phyloP scores from a whole-genome alignment of 2,113 vertebrate species.

The Sylvietta virens region DNA sequence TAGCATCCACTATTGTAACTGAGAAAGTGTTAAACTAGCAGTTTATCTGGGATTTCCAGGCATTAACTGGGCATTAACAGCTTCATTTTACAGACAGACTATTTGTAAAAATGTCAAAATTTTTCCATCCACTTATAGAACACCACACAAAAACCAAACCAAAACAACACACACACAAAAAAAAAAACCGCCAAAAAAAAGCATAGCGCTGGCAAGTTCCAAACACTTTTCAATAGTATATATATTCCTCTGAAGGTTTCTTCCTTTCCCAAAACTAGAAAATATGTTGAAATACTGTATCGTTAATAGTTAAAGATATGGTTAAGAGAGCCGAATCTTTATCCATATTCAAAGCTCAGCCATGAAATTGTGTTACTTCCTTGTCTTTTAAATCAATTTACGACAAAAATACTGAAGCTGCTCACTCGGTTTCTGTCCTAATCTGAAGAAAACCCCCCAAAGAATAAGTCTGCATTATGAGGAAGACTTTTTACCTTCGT shows the following conservation, averaged over 20 bases:
- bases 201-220: neutral
- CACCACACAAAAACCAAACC: neutral
- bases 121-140: neutral
- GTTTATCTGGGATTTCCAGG: neutral
- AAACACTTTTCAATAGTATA: neutral
- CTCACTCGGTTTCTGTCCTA: neutral
- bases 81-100: neutral
- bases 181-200: neutral
- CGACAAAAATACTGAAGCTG: neutral
- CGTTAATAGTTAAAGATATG: constrained; percentile 48
- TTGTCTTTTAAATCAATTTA: constrained; percentile 51
- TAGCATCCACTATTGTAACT: neutral
- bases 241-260: neutral
- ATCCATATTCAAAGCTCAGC: constrained; percentile 59
- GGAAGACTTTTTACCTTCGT: neutral
- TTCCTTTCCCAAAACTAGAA: neutral
- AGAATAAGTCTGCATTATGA: neutral
- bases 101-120: neutral
- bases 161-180: neutral
- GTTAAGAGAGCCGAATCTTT: constrained; percentile 57
- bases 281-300: constrained; percentile 22
- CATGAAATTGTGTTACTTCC: constrained; percentile 65
- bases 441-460: constrained; percentile 33
- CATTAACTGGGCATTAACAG: neutral
- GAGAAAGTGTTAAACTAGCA: neutral